Base-by-base conservation (phyloP, 2,888 invertebrate species). In the Luperina nickerlii region DNA sequence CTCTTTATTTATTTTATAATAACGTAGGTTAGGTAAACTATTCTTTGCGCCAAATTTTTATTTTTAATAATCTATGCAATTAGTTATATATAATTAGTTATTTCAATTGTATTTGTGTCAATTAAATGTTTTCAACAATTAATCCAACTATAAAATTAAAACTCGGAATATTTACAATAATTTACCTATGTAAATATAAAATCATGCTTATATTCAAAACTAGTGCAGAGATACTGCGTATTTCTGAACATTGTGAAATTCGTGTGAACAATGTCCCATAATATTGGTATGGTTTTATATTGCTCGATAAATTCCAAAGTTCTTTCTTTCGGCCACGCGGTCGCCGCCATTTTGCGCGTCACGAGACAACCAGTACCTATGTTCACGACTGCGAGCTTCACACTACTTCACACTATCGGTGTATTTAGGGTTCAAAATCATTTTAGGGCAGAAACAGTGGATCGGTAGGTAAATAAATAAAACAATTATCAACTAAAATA, bases 261-360 rank as follows among this genome's bases (percentile, higher is more conserved):
- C 82, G 84, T 88, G 89, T 89, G 88, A 88, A 88, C 83, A 89
- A 88, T 89, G 86, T 89, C 88, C 89, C 89, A 89, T 88, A 89
- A 84, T 88, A 89, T 80, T 82, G 89, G 88, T 88, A 86, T 88
- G 85, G 86, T 89, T 89, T 87, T 89, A 81, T 88, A 88, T 89
- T 89, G 88, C 87, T 89, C 89, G 85, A 89, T 89, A 86, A 88
- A 89, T 89, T 89, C 88, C 86, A 89, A 88, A 88, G 88, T 89
- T 88, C 87, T 86, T 89, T 83, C 88, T 85, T 89, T 89, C 86
- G 89, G 85, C 89, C 88, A 88, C 88, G 88, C 88, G 86, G 83
- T 88, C 88, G 88, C 86, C 87, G 87, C 88, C 87, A 86, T 88
- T 88, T 88, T 88, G 88, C 87, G 87, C 86, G 88, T 88, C 88